These are phyloP conservation scores for Microcebus tavaratra DNA, from an alignment of 2,113 vertebrate genomes.

Conservation along the genomic window DNA sequence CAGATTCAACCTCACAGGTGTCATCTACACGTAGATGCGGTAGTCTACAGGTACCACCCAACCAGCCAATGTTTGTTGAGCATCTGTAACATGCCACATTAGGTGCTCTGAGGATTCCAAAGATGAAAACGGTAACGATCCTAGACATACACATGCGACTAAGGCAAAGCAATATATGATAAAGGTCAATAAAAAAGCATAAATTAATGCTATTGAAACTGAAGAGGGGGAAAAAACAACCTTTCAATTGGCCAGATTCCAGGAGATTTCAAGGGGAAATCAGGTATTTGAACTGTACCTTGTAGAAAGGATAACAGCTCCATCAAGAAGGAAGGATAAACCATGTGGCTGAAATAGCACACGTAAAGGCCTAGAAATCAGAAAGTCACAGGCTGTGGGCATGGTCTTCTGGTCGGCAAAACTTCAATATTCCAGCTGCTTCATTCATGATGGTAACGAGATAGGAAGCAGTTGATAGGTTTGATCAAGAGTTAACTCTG, in stretches of 20 bases:
- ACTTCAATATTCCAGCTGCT: background rate
- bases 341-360: background rate
- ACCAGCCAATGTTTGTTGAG: background rate
- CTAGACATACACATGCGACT: background rate
- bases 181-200: background rate
- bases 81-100: background rate
- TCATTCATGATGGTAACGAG: background rate
- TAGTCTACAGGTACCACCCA: background rate
- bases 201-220: background rate
- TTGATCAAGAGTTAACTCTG: background rate
- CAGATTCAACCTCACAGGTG: background rate
- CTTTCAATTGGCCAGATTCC: background rate
- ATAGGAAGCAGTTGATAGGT: background rate
- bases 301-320: background rate
- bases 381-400: background rate
- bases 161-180: background rate
- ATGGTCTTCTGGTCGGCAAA: background rate
- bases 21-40: background rate
- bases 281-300: background rate
- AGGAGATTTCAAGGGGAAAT: background rate
- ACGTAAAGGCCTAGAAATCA: background rate
- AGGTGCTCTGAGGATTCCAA: background rate
- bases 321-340: background rate
- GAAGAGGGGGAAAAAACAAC: background rate
- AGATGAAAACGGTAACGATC: background rate